Evolutionary conservation across 2,113 vertebrate genomes (phyloP), one percentile per base, ranked within the genome.

Genomic region (Climacteris rufus): DNA sequence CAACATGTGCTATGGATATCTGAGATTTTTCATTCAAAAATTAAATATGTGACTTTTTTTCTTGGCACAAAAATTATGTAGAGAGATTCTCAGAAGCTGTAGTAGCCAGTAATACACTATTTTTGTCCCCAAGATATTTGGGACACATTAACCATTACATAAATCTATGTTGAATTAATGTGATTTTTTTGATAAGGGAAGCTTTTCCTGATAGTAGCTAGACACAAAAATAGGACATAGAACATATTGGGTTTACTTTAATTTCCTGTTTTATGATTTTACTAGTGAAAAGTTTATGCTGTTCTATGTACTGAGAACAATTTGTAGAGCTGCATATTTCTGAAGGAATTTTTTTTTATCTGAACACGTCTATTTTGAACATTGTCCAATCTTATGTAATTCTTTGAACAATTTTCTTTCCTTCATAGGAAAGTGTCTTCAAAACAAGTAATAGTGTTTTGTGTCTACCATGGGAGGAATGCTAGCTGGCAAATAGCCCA

Each of bases 1-100:
- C 0, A 0, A 24, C 8, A n/a, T 10, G 2, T 61, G 31, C 16
- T 39, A 8, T 1, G 4, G 11, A 50, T 47, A 66, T 35, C 37
- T 53, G 25, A 57, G 59, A 3, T 31, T 75, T 72, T 86, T 54
- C 33, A 63, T 74, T 39, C 9, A 85, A 52, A 39, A 53, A 45
- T 69, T 37, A 85, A 91, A 57, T 75, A 45, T 0, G 1, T 42
- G 10, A 83, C 35, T 22, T 33, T 42, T 63, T 63, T 64, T 76
- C 3, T 42, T 30, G 21, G 3, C 59, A 77, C 4, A 61, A 45
- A 57, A 74, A 68, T 5, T 9, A 11, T 37, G 8, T 60, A 20
- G 47, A 61, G 28, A 78, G 15, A 53, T 64, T 87, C 15, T 84
- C 24, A 83, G 33, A 88, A 66, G 37, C 18, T 66, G 7, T 59